phyloP scores from a whole-genome alignment of 2,113 vertebrate genomes.

The Sylvia atricapilla region DNA sequence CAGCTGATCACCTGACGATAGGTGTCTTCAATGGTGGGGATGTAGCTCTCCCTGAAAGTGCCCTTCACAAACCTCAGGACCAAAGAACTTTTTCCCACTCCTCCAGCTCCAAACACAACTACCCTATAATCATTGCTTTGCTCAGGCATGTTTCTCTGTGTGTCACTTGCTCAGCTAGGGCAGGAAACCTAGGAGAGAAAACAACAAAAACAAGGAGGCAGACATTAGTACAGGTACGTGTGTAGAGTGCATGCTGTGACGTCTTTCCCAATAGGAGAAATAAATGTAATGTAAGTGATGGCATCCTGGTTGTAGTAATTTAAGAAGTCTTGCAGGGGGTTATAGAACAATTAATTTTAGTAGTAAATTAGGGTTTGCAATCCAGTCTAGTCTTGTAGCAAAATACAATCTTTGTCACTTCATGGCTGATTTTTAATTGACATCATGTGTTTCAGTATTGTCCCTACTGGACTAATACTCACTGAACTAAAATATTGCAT shows the following conservation, averaged over 20 bases:
- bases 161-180: not conserved
- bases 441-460: not conserved
- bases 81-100: constrained; percentile 83
- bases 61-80: constrained; percentile 83
- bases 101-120: constrained; percentile 82
- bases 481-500: not conserved
- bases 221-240: not conserved
- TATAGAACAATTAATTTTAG: not conserved
- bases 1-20: constrained; percentile 86
- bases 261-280: not conserved
- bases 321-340: not conserved
- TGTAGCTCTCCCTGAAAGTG: constrained; percentile 83
- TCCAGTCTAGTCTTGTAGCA: not conserved
- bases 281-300: not conserved
- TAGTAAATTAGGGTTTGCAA: not conserved
- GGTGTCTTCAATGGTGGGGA: constrained; percentile 83
- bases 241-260: not conserved
- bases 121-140: constrained; percentile 85
- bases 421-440: not conserved
- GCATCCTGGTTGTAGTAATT: not conserved
- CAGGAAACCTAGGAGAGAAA: constrained; percentile 38
- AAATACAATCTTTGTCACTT: not conserved
- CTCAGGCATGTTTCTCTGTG: constrained; percentile 75
- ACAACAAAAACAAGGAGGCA: not conserved
- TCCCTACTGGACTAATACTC: not conserved